Evolutionary conservation across 2,113 vertebrate genomes (phyloP), one percentile per base, ranked within the genome.

Genomic region (Corythornis vintsioides): DNA sequence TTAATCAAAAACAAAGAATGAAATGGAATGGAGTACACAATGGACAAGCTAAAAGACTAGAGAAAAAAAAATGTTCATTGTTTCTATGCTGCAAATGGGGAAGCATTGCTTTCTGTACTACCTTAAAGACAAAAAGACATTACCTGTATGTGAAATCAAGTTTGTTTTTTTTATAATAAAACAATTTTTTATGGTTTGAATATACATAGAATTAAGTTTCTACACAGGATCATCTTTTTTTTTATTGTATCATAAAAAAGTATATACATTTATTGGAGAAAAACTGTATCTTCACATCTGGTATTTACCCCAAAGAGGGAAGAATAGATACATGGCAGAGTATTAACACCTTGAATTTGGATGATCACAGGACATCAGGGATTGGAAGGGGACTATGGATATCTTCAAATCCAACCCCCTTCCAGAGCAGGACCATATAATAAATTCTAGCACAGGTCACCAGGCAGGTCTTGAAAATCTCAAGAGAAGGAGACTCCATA

Each of bases 161-260:
- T 9, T 84, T 9, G 86, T 22, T 31, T 57, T 11, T 92, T 57
- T 53, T n/a, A 19, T 88, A 38, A 84, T 72, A 79, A 96, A 93
- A 94, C 29, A 75, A 19, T 42, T 73, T 28, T 64, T 95, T 90
- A 81, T 88, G n/a, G 24, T 88, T 89, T 92, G 11, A 4, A 8
- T 53, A 31, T 53, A 21, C 15, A 15, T 33, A 15, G 8, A 79
- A 25, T 28, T 20, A 11, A 38, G 15, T 63, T 17, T 95, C 84
- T 93, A 93, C 42, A 71, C 59, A 69, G 72, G n/a, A 3, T 92
- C 77, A 90, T 86, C 66, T 93, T 94, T 94, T 93, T 94, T 94
- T 93, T 86, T 86, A 76, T 67, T 82, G 28, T 52, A 67, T 59
- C 55, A 87, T 66, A 13, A 83, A 95, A 86, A 89, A 35, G 66